phyloP scores from a whole-genome alignment of 1,140 invertebrate species.

The Lepidurus packardi region DNA sequence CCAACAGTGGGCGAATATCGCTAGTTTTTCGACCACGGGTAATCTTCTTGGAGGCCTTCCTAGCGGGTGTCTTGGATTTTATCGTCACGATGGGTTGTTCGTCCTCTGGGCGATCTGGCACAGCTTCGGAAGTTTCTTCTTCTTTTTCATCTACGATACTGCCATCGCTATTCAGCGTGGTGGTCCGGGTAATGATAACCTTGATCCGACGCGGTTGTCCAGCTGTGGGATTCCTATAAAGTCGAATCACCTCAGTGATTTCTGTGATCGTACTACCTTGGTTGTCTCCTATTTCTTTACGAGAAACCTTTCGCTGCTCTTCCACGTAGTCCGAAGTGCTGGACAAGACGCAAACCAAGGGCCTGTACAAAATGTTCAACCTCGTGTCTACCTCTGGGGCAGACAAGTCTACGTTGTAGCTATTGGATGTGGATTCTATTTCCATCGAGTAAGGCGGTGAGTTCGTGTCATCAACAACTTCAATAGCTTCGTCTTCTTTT shows the following conservation, averaged over 20 bases:
- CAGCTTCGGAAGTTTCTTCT: neutral
- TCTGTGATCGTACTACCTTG: neutral
- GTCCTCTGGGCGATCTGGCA: neutral
- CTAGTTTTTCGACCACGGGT: neutral
- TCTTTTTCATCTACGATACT: neutral
- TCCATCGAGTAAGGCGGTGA: neutral
- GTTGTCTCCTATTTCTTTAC: neutral
- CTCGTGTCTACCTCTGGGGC: neutral
- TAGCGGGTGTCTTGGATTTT: neutral
- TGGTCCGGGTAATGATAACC: neutral
- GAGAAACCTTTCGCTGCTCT: neutral
- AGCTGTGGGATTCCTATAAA: neutral
- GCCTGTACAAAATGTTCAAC: neutral
- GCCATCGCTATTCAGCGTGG: neutral
- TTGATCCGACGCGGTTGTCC: neutral
- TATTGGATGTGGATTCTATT: neutral
- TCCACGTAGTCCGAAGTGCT: neutral
- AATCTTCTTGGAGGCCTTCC: neutral
- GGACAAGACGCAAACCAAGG: neutral
- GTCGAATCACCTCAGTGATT: neutral
- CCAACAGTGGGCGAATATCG: neutral
- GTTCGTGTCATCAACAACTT: conserved; percentile 25
- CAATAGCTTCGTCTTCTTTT: conserved; percentile 30
- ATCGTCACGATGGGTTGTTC: neutral
- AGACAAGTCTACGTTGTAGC: neutral